These are phyloP conservation scores for Hystrix brachyura DNA, from an alignment of 2,113 vertebrate species.

Conservation along the genomic window DNA sequence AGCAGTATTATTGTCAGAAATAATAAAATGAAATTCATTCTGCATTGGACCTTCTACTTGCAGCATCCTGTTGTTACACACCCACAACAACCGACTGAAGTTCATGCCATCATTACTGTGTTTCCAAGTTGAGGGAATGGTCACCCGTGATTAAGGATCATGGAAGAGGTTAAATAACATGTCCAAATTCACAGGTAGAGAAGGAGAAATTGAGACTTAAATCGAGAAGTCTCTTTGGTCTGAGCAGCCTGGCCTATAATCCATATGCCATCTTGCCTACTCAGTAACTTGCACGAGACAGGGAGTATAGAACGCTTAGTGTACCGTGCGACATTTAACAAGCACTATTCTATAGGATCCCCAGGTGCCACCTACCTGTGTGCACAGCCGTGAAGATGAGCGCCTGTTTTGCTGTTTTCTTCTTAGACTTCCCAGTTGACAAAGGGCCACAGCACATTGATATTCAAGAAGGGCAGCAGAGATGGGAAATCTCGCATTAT, in stretches of 20 bases:
- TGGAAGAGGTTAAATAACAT: not conserved
- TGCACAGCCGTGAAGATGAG: not conserved
- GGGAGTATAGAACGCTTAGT: not conserved
- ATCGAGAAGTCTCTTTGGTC: not conserved
- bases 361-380: not conserved
- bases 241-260: not conserved
- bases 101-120: not conserved
- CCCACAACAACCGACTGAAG: not conserved
- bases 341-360: not conserved
- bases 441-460: not conserved
- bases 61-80: not conserved
- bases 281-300: not conserved
- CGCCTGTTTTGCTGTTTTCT: not conserved
- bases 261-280: not conserved
- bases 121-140: not conserved
- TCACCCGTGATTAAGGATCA: not conserved
- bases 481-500: slow-evolving; percentile 11
- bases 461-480: slow-evolving; percentile 7
- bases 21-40: not conserved
- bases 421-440: not conserved
- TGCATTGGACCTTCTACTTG: not conserved
- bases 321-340: not conserved
- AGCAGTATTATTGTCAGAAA: not conserved
- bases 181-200: not conserved
- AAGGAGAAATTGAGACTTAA: not conserved